Evolutionary conservation across 2,888 invertebrate genomes (phyloP), one percentile per base, ranked within the genome.

Genomic region (Lobophora halterata): DNA sequence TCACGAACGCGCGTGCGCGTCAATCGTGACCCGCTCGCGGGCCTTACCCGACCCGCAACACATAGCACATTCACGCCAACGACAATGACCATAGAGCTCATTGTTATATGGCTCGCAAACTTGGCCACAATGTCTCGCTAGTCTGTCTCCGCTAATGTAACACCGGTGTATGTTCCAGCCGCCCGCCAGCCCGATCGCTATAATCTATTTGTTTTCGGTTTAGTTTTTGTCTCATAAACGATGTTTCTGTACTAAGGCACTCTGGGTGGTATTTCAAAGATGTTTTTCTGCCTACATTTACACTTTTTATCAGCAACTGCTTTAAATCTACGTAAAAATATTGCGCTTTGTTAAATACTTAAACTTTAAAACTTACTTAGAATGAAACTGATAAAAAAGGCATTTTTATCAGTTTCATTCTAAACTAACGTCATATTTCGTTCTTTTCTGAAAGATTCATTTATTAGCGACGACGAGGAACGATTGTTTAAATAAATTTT

Each of bases 1-100:
- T 87, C 87, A 87, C 81, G 86, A 86, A 78, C 86, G 80, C 85
- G 85, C 86, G 85, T 85, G 83, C 82, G 75, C 71, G 65, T 71
- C 69, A 74, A 74, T 86, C 85, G 87, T 86, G 87, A 88, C 88
- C 86, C 82, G 88, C 72, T 80, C 83, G 75, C 76, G 79, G 71
- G 78, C 79, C 62, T 62, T 44, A 46, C 56, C 47, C 37, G 64
- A 55, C 66, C 66, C 49, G 27, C 47, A 23, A 24, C 30, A 61
- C 69, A 55, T 57, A 44, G 53, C 71, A 80, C 61, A 75, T 69
- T 63, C 71, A 75, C 58, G 71, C 73, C 55, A 73, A 65, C 49
- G 53, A 49, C 56, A 64, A 65, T 73, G 58, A 61, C 34, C 73
- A 52, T 79, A 82, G 58, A 79, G 86, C 65, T 65, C 67, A 87